Evolutionary conservation across 1,140 invertebrate species (phyloP), one percentile per base, ranked within the genome.

Genomic region (Euura saliciscinereae): DNA sequence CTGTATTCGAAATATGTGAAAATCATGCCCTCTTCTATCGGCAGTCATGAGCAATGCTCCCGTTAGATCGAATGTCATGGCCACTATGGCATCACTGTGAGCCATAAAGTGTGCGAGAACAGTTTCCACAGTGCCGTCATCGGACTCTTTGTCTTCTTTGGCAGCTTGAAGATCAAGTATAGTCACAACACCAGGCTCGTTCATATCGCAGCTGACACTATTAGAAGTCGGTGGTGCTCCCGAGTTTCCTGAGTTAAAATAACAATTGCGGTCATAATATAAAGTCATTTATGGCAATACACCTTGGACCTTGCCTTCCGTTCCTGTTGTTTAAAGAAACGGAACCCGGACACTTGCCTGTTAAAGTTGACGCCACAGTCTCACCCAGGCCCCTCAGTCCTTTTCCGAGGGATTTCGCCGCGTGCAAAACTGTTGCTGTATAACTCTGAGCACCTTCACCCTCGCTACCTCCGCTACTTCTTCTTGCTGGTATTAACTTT

Each of bases 81-180:
- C 94, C 10, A 97, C 94, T 70, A 99, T 92, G 0, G 97, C 94
- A 80, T 98, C 95, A 43, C 92, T 93, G 85, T 99, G 98, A 6
- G 97, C 98, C 71, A 95, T 89, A 88, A 99, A 99, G 85, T 99
- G 98, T 65, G 97, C 97, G 43, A 99, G 90, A 65, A 98, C 90
- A 2, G 93, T 91, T 77, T 95, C 92, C 73, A 73, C 87, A 80
- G 76, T 85, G 71, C 81, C 80, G 44, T 85, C 83, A 64, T 92
- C 91, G 73, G 85, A 80, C 2, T 88, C 89, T 71, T 90, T 90
- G 44, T 91, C 89, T 7, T 90, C 89, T 71, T 89, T 90, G 6
- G 88, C 87, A 65, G 89, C 88, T 81, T 92, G 84, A 46, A 97
- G 91, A 88, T 98, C 96, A 67, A 98, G 87, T 77, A 98, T 92